These are phyloP conservation scores for Parapristionchus giblindavisi DNA, from an alignment of 2,888 invertebrate genomes.

Conservation along the genomic window DNA sequence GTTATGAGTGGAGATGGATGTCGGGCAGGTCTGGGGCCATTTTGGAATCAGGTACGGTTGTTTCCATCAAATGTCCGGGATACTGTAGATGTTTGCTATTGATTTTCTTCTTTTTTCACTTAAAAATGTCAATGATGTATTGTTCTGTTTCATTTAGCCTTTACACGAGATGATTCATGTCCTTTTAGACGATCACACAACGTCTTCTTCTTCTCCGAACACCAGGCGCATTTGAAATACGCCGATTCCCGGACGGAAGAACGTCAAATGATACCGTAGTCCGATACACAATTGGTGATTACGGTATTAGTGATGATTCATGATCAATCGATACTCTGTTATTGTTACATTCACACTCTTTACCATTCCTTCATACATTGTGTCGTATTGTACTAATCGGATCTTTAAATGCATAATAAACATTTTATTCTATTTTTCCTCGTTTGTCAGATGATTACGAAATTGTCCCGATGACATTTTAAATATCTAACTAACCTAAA, in stretches of 20 bases:
- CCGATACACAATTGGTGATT: slow-evolving; percentile 7
- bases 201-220: not conserved
- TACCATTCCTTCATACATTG: not conserved
- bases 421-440: not conserved
- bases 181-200: slow-evolving; percentile 7
- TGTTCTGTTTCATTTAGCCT: too few relatives aligned
- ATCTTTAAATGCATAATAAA: not conserved
- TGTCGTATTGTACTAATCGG: not conserved
- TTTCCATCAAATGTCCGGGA: not conserved
- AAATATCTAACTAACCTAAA: not conserved
- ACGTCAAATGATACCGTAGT: slow-evolving; percentile 5
- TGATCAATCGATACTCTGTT: not conserved
- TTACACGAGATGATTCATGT: too few relatives aligned
- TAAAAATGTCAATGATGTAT: too few relatives aligned
- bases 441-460: too few relatives aligned
- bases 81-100: not conserved
- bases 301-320: slow-evolving; percentile 25
- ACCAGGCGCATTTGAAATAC: slow-evolving; percentile 4
- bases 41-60: slow-evolving; percentile 38
- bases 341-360: not conserved
- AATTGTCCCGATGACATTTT: too few relatives aligned
- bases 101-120: too few relatives aligned
- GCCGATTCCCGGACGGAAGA: slow-evolving; percentile 8
- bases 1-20: slow-evolving; percentile 20
- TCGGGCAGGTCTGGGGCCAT: slow-evolving; percentile 30